phyloP scores from a whole-genome alignment of 2,888 invertebrate species.

The Piscicola geometra region DNA sequence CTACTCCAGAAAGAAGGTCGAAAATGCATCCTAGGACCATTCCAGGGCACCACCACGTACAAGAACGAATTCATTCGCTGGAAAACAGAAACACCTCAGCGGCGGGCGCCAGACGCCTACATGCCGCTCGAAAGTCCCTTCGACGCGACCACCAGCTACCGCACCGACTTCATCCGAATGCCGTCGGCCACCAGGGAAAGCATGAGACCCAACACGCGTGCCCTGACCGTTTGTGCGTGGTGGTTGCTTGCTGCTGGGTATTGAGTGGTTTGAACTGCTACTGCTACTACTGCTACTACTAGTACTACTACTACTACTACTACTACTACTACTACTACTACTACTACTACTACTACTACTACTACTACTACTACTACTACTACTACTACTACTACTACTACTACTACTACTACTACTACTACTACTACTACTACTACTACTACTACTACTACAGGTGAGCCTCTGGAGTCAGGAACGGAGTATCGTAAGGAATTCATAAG shows the following conservation, averaged over 20 bases:
- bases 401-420: no score
- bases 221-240: no score
- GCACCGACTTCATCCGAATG: slow-evolving; percentile 29
- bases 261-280: no score
- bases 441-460: slow-evolving; percentile 17
- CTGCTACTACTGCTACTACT: slow-evolving; percentile 6
- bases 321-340: slow-evolving; percentile 12
- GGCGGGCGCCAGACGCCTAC: neutral
- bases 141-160: slow-evolving; percentile 20
- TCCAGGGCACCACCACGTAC: slow-evolving; percentile 26
- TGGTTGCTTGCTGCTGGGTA: no score
- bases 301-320: slow-evolving; percentile 17
- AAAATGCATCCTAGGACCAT: slow-evolving; percentile 22
- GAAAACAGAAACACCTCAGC: neutral
- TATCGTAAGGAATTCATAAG: slow-evolving; percentile 27
- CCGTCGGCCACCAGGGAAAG: slow-evolving; percentile 45
- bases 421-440: no score
- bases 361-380: no score
- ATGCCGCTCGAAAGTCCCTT: slow-evolving; percentile 15
- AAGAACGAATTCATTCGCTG: slow-evolving; percentile 23
- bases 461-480: slow-evolving; percentile 17
- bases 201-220: slow-evolving; percentile 49
- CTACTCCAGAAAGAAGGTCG: slow-evolving; percentile 1
- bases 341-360: neutral
- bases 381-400: no score